Percentiles rank a stretch among this genome's conserved stretches.
These are phyloP conservation scores for Meloidogyne exigua DNA, from an alignment of 1,140 invertebrate genomes.

Conservation along the genomic window DNA sequence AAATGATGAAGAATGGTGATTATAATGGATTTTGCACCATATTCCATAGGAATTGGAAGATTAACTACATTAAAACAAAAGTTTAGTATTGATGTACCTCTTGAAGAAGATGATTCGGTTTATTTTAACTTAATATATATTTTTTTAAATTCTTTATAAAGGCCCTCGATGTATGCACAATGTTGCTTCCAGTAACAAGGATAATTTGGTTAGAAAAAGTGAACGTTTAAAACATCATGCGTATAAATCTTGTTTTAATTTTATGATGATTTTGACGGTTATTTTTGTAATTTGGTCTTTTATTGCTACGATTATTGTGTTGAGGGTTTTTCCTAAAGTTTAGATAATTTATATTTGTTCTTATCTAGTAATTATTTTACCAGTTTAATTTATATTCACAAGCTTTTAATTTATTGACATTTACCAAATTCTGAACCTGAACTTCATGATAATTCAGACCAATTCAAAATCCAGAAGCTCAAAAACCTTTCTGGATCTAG, in stretches of 20 bases:
- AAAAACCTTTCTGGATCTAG: too few species aligned
- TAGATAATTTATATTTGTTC: background rate
- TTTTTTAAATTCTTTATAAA: slow-evolving; percentile 7
- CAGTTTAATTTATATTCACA: too few species aligned
- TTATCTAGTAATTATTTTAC: too few species aligned
- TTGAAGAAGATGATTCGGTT: slow-evolving; percentile 58
- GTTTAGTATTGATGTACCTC: slow-evolving; percentile 51
- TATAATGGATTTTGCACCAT: too few species aligned
- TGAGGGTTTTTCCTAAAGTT: slow-evolving; percentile 60
- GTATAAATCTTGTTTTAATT: slow-evolving; percentile 60
- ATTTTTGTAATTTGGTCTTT: slow-evolving; percentile 57
- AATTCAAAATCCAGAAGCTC: too few species aligned
- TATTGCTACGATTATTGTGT: slow-evolving; percentile 56
- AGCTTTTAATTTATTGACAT: background rate
- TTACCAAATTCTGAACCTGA: background rate
- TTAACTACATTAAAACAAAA: slow-evolving; percentile 58
- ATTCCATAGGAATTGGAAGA: slow-evolving; percentile 39
- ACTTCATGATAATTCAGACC: too few species aligned
- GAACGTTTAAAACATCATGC: slow-evolving; percentile 55
- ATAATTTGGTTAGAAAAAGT: slow-evolving; percentile 46
- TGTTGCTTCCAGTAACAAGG: slow-evolving; percentile 39
- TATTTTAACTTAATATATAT: background rate
- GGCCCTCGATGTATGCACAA: slow-evolving; percentile 48
- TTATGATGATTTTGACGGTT: slow-evolving; percentile 52
- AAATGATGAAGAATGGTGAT: too few species aligned